A percentile compares a stretch with the other conserved stretches of the same genome.
Conservation (phyloP, 2,888 invertebrate species). For the Atrina japonica region DNA sequence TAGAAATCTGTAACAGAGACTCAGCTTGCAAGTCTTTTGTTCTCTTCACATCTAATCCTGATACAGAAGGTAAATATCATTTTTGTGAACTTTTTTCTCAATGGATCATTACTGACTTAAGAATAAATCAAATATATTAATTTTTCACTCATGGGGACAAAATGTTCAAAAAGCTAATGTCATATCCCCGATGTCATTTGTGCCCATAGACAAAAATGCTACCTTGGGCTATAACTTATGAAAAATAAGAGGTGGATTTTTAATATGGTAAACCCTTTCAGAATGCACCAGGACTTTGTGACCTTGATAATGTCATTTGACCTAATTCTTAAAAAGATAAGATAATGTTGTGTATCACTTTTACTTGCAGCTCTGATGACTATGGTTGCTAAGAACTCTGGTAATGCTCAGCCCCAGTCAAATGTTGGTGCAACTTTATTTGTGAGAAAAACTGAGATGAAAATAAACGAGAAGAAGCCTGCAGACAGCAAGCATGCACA, state of each 20-base stretch:
- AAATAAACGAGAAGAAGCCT: background rate
- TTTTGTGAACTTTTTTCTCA: background rate
- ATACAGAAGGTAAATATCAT: constrained; percentile 60
- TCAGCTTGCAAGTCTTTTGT: constrained; percentile 66
- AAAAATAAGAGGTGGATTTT: too few species aligned
- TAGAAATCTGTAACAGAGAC: constrained; percentile 60
- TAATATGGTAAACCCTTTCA: too few species aligned
- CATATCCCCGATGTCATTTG: too few species aligned
- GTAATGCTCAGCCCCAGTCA: constrained; percentile 48
- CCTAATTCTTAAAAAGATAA: too few species aligned
- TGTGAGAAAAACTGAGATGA: constrained; percentile 5
- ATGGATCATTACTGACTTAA: background rate
- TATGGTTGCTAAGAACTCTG: constrained; percentile 68
- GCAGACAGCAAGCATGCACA: background rate
- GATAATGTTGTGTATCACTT: background rate
- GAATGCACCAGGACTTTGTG: too few species aligned
- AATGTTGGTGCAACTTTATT: constrained; percentile 71
- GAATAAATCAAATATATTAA: too few species aligned
- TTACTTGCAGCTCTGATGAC: constrained; percentile 68
- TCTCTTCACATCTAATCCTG: constrained; percentile 67
- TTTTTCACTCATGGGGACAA: background rate
- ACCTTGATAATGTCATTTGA: too few species aligned
- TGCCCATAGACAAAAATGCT: too few species aligned
- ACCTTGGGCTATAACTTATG: too few species aligned
- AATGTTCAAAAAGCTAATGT: too few species aligned